These are phyloP conservation scores for Delichon dasypus DNA, from an alignment of 2,797 vertebrate species.

Conservation along the genomic window DNA sequence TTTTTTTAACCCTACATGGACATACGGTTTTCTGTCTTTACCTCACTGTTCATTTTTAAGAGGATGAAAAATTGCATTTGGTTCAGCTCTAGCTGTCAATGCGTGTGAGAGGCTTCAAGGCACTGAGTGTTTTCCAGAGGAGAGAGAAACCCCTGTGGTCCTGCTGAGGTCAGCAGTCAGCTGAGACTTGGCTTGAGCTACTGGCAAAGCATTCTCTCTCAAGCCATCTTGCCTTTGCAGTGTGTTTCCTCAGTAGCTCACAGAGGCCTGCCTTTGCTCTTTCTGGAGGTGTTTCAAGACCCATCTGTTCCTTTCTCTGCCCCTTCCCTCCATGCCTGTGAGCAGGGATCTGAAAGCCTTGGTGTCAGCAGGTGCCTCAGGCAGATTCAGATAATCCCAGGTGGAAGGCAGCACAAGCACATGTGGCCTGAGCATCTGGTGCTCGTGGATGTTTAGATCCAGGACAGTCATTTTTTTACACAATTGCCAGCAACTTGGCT, in stretches of 20 bases:
- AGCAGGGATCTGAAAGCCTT: neutral
- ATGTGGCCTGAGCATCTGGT: neutral
- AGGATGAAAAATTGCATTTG: neutral
- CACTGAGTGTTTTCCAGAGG: neutral
- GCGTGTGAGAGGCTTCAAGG: neutral
- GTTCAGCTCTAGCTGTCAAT: neutral
- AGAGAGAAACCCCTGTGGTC: neutral
- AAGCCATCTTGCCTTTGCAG: neutral
- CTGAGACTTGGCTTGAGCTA: neutral
- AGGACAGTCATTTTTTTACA: neutral
- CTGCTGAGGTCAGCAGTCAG: neutral
- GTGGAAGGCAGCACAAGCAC: neutral
- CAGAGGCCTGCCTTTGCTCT: neutral
- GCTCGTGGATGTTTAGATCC: neutral
- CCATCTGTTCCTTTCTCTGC: neutral
- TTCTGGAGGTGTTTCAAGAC: constrained; percentile 12
- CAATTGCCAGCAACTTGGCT: neutral
- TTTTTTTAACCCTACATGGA: neutral
- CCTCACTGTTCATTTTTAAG: neutral
- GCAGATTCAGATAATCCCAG: neutral
- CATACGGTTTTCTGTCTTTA: neutral
- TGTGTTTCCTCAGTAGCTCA: neutral
- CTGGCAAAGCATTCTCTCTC: neutral
- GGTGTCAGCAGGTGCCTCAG: neutral
- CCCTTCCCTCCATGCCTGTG: neutral